Evolutionary conservation across 2,113 vertebrate genomes (phyloP), one percentile per base, ranked within the genome.

Genomic region (Mesembrinibis cayennensis): DNA sequence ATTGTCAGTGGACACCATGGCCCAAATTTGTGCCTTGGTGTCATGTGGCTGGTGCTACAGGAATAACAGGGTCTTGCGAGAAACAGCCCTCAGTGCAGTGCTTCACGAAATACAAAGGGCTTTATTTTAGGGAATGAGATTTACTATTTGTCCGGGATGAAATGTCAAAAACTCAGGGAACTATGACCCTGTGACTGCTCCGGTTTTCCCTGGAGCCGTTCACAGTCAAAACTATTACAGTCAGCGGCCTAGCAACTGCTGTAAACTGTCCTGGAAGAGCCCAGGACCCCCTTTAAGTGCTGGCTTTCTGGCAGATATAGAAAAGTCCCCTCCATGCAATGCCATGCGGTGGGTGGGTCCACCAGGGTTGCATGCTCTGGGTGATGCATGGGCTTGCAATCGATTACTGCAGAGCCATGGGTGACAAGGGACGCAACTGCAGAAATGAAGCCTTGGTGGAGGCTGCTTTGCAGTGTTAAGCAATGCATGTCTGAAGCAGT

Each of bases 161-260:
- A 95, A 90, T 77, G 29, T 44, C 38, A 90, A 74, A 94, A 93
- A 67, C 56, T 61, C 50, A n/a, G 16, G 38, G 49, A 94, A 58
- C 84, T 83, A 45, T 40, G 52, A 85, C 79, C 44, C 50, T 45
- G 50, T 69, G 87, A 70, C 76, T 85, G 81, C 32, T 90, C 42
- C 2, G 4, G 32, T 94, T 94, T 89, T 93, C 93, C 63, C 42
- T 66, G 36, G 70, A 92, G 81, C 42, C 30, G 30, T 78, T 85
- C 45, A 45, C 38, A 91, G 81, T 73, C 71, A 90, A 95, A 93
- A 93, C 71, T 67, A 85, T 91, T 77, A 84, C 42, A 78, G 69
- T 58, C 82, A 78, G 42, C 79, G 87, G 55, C 66, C 42, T 52
- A 78, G 66, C 49, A 73, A 86, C 32, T 13, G 18, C 44, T 80